Evolutionary conservation across 2,113 vertebrate species (phyloP).

Genomic region (Ginglymostoma cirratum): DNA sequence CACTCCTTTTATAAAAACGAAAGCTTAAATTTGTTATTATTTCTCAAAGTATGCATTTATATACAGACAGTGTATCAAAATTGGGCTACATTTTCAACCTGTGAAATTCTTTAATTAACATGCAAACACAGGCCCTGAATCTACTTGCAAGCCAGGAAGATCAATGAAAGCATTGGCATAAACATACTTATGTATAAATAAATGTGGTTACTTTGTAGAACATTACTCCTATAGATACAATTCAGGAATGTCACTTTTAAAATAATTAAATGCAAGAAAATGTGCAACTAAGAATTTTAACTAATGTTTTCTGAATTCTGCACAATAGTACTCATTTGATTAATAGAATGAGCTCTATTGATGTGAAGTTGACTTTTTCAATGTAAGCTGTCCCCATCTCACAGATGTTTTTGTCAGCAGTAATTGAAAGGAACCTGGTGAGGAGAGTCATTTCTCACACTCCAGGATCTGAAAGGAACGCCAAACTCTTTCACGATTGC

Average conservation of each 20-base stretch:
- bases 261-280: not conserved
- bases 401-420: slow-evolving; percentile 27
- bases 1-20: not conserved
- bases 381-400: not conserved
- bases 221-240: not conserved
- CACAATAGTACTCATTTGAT: not conserved
- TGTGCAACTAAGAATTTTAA: not conserved
- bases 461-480: slow-evolving; percentile 30
- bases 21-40: not conserved
- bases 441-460: slow-evolving; percentile 37
- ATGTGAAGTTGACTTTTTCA: not conserved
- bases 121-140: not conserved
- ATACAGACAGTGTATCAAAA: not conserved
- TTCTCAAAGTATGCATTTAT: not conserved
- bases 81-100: not conserved
- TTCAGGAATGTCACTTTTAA: not conserved
- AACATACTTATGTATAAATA: not conserved
- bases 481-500: slow-evolving; percentile 25
- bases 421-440: slow-evolving; percentile 27
- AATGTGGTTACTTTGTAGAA: not conserved
- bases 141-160: not conserved
- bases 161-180: not conserved
- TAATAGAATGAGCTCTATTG: not conserved
- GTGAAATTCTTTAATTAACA: not conserved
- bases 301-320: not conserved